Evolutionary conservation across 1,140 invertebrate genomes (phyloP), one percentile per base, ranked within the genome.

Genomic region (Acyrthosiphon pisum): DNA sequence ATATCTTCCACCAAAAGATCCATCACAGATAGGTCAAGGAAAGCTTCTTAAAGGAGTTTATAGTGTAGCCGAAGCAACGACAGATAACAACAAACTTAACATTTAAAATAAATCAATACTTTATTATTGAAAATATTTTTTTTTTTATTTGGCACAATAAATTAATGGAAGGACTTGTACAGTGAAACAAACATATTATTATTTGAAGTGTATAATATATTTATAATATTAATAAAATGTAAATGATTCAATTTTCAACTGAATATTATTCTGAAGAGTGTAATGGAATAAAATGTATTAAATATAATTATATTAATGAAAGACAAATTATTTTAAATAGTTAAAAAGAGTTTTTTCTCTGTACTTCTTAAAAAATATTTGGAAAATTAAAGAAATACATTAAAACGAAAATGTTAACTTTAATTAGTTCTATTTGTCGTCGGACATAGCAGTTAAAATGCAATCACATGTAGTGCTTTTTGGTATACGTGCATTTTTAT

Each of bases 11-110:
- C 97, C 97, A 1, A 96, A 96, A 93, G 96, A 96, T 94, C 95
- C 95, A 91, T 95, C 96, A 68, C 95, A 95, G 41, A 95, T 95
- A 91, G 96, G 95, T 60, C 95, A 96, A 50, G 97, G 97, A 91
- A 96, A 96, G 87, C 94, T 98, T 30, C 94, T 98, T 30, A 96
- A 97, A 30, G 97, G 97, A 37, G 96, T 97, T 94, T 98, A 97
- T 94, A 97, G 97, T 30, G 96, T 97, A 86, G 96, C 96, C 56
- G 97, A 97, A 95, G 96, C 96, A 46, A 95, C 96, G 44, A 94
- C 94, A 22, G 95, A 96, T 86, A 95, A 95, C 90, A 95, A 96
- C 14, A 92, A 93, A 93, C 81, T 93, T 44, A 93, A 93, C 41
- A 53, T 93, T 86, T 93, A 53, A 93, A 92, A 90, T n/a, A 56